These are phyloP conservation scores for Papilio elwesi DNA, from an alignment of 2,888 invertebrate genomes.

Conservation along the genomic window DNA sequence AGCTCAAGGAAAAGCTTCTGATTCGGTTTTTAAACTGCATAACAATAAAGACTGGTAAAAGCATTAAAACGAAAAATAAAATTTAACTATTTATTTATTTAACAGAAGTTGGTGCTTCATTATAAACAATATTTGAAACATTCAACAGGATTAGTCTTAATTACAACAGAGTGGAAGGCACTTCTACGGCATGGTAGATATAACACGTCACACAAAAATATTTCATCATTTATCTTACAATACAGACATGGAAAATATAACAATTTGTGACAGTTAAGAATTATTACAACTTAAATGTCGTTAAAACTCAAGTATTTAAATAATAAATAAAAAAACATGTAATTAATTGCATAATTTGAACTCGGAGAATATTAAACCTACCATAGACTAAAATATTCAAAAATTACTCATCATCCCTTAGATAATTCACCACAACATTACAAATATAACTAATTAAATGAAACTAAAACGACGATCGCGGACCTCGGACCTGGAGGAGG, in stretches of 20 bases:
- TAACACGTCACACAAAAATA: conserved; percentile 29
- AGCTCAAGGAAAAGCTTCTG: no score
- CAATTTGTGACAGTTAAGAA: conserved; percentile 13
- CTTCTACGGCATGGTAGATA: conserved; percentile 55
- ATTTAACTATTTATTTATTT: conserved; percentile 55
- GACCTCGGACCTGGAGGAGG: no score
- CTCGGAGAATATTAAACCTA: background rate
- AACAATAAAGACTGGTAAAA: no score
- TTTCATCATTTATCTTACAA: conserved; percentile 6
- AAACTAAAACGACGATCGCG: no score
- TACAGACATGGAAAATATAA: conserved; percentile 12
- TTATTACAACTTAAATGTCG: background rate
- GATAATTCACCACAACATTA: no score
- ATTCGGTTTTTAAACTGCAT: no score
- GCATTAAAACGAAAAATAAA: conserved; percentile 12
- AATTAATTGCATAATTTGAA: conserved; percentile 7
- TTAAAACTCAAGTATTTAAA: background rate
- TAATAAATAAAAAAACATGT: background rate
- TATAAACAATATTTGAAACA: conserved; percentile 53
- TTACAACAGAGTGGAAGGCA: conserved; percentile 61
- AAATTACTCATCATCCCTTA: no score
- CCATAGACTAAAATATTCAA: no score
- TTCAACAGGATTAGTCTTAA: conserved; percentile 6
- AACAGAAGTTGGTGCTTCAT: conserved; percentile 52
- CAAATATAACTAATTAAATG: no score